Evolutionary conservation across 2,888 invertebrate genomes (phyloP).

Genomic region (Spodoptera exigua): DNA sequence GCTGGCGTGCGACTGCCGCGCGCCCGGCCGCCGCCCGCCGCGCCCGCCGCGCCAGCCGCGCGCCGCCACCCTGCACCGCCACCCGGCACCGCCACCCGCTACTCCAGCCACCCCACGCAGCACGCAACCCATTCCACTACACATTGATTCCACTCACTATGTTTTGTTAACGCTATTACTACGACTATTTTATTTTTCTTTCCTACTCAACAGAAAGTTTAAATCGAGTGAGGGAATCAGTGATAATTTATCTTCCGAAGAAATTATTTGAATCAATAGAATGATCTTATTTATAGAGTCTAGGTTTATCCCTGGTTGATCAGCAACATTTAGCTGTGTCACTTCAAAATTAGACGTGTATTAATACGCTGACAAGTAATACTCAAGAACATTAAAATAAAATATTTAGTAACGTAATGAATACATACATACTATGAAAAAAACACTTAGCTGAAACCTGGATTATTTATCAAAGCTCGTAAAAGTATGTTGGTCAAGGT

Average conservation of each 20-base stretch:
- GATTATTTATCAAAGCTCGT: conserved; percentile 9
- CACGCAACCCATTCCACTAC: conserved; percentile 58
- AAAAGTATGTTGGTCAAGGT: conserved; percentile 22
- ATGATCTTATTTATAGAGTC: background rate
- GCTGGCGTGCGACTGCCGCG: conserved; percentile 86
- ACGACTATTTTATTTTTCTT: conserved; percentile 30
- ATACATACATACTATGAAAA: no score
- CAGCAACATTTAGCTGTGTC: no score
- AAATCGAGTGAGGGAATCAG: conserved; percentile 5
- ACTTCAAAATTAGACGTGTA: no score
- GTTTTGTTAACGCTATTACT: conserved; percentile 41
- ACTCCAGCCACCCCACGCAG: conserved; percentile 67
- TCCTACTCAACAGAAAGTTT: conserved; percentile 20
- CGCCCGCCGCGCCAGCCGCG: conserved; percentile 73
- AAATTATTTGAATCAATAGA: background rate
- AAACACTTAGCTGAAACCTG: no score
- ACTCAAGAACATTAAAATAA: no score
- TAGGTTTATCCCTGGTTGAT: background rate
- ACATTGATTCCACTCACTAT: conserved; percentile 63
- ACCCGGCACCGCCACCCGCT: conserved; percentile 32
- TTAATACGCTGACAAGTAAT: no score
- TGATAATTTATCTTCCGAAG: background rate
- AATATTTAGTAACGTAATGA: no score
- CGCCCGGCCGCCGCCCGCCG: conserved; percentile 66
- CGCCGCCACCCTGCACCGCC: conserved; percentile 62